phyloP scores from a whole-genome alignment of 1,140 invertebrate genomes.

The Camponotus pennsylvanicus region DNA sequence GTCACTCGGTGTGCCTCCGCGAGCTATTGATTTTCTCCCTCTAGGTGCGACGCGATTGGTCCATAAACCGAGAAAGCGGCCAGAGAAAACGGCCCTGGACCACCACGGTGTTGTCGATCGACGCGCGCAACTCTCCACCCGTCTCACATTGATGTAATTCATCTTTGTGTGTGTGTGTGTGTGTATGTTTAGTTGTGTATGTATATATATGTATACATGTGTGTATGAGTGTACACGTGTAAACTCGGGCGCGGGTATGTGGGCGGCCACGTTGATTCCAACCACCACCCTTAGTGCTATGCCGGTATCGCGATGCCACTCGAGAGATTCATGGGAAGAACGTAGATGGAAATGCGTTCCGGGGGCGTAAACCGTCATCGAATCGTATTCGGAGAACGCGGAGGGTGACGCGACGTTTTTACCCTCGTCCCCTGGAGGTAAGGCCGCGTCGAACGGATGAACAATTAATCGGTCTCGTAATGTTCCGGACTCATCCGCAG shows the following conservation, averaged over 20 bases:
- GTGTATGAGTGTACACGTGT: conserved; percentile 41
- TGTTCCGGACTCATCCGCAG: neutral
- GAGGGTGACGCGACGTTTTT: conserved; percentile 1
- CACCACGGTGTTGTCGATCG: conserved; percentile 64
- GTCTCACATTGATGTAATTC: neutral
- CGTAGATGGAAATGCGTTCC: neutral
- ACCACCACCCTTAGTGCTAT: neutral
- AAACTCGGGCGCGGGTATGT: neutral
- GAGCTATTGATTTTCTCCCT: conserved; percentile 83
- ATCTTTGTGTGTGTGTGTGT: conserved; percentile 40
- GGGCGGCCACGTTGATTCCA: conserved; percentile 33
- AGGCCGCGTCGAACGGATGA: neutral
- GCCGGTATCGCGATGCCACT: conserved; percentile 8
- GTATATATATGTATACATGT: neutral
- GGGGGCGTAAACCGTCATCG: neutral
- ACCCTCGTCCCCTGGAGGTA: conserved; percentile 6
- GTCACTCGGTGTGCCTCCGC: conserved; percentile 78
- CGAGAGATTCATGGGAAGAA: neutral
- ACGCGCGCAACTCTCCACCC: conserved; percentile 53
- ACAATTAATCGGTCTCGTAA: conserved; percentile 13
- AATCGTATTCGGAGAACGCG: neutral
- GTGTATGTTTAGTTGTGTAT: neutral
- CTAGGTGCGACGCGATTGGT: conserved; percentile 78
- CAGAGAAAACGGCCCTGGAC: conserved; percentile 64
- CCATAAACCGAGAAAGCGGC: conserved; percentile 72